Conservation (phyloP, 2,113 vertebrate species). For the Pollachius pollachius region DNA sequence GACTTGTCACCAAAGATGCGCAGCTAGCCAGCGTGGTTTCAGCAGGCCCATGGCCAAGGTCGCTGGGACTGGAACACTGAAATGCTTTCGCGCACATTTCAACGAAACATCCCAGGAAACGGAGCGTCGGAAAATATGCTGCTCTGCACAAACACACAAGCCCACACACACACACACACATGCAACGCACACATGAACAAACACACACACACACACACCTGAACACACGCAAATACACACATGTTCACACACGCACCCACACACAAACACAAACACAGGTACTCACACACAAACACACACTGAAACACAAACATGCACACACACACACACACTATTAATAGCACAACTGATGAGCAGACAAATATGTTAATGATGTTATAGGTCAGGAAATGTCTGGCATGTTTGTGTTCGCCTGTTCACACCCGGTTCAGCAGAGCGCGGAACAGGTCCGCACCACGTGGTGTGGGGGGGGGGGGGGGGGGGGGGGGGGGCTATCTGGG, state of each 20-base stretch:
- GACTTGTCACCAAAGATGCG: no score
- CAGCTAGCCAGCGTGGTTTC: no score
- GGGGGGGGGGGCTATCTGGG: no score
- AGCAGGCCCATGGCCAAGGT: no score
- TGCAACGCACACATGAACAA: background rate
- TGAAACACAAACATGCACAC: background rate
- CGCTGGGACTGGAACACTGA: no score
- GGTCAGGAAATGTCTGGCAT: constrained; percentile 28
- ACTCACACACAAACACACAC: background rate
- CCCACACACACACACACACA: constrained; percentile 1
- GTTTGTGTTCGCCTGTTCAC: background rate
- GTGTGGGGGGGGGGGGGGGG: no score
- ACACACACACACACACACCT: constrained; percentile 8
- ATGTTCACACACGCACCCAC: background rate
- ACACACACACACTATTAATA: constrained; percentile 47
- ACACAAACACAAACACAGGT: background rate
- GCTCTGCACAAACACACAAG: background rate
- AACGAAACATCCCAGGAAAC: background rate
- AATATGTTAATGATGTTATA: constrained; percentile 51
- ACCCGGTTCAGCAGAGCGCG: background rate
- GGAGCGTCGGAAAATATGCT: background rate
- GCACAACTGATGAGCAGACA: constrained; percentile 45
- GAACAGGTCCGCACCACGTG: background rate
- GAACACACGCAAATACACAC: background rate
- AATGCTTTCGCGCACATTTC: no score